Evolutionary conservation across 2,797 vertebrate species (phyloP).

Genomic region (Hypotaenidia philippensis): DNA sequence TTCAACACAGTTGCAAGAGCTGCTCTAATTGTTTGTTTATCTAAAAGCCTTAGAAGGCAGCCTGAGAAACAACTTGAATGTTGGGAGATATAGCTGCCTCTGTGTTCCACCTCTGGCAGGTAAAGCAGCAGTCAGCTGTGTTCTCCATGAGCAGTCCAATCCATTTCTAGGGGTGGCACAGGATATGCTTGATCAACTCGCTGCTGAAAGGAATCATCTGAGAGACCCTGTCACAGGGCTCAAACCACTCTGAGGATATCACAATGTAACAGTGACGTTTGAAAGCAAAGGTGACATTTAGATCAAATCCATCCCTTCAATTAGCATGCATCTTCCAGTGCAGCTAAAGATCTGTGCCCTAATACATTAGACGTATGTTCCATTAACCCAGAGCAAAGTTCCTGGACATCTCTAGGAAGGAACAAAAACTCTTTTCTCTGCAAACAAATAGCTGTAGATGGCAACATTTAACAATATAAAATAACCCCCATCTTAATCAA

Average conservation of each 20-base stretch:
- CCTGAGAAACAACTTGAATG: not conserved
- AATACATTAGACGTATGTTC: not conserved
- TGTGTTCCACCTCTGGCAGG: not conserved
- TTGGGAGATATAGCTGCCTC: not conserved
- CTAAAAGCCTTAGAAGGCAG: not conserved
- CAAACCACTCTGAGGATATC: not conserved
- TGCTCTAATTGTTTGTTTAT: not conserved
- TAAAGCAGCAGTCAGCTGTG: not conserved
- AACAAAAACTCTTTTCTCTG: not conserved
- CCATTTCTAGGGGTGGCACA: not conserved
- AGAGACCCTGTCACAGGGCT: not conserved
- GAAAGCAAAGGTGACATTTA: not conserved
- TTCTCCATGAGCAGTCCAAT: not conserved
- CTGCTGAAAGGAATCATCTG: not conserved
- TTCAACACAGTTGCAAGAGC: not conserved
- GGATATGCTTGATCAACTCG: not conserved
- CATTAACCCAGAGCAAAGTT: not conserved
- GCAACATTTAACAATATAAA: not conserved
- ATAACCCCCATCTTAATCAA: not conserved
- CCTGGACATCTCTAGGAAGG: not conserved
- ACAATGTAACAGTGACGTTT: not conserved
- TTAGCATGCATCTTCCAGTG: not conserved
- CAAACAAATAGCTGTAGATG: not conserved
- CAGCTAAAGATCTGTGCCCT: not conserved
- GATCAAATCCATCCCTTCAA: not conserved